Conservation (phyloP, 1,140 invertebrate species). For the Steinernema feltiae region DNA sequence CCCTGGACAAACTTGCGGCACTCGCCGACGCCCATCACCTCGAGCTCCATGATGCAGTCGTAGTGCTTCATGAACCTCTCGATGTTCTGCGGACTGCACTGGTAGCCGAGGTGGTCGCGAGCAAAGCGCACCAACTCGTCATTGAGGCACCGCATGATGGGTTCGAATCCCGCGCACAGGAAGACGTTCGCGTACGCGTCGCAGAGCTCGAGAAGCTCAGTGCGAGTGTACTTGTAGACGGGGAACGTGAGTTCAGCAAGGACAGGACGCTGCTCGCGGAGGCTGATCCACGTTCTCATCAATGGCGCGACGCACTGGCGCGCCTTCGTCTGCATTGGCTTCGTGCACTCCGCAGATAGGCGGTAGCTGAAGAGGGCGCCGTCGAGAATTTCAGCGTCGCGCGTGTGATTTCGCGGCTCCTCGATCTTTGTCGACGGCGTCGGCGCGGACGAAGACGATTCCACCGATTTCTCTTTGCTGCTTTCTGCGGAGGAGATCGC, state of each 20-base stretch:
- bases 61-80: slow-evolving; percentile 5
- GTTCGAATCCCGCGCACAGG: background rate
- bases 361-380: background rate
- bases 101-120: background rate
- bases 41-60: slow-evolving; percentile 5
- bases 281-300: background rate
- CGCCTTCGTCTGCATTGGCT: slow-evolving; percentile 7
- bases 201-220: slow-evolving; percentile 3
- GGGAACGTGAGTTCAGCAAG: background rate
- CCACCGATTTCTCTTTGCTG: background rate
- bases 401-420: background rate
- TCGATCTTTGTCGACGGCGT: background rate
- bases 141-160: background rate
- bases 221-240: background rate
- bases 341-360: background rate
- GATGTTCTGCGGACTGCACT: slow-evolving; percentile 2
- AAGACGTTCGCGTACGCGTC: slow-evolving; percentile 2
- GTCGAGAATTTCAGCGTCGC: background rate
- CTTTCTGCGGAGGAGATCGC: background rate
- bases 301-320: background rate
- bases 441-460: background rate
- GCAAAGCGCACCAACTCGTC: background rate
- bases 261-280: background rate
- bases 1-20: background rate
- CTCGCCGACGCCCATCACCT: background rate